Evolutionary conservation across 2,113 vertebrate genomes (phyloP).

Genomic region (Acanthisitta chloris): DNA sequence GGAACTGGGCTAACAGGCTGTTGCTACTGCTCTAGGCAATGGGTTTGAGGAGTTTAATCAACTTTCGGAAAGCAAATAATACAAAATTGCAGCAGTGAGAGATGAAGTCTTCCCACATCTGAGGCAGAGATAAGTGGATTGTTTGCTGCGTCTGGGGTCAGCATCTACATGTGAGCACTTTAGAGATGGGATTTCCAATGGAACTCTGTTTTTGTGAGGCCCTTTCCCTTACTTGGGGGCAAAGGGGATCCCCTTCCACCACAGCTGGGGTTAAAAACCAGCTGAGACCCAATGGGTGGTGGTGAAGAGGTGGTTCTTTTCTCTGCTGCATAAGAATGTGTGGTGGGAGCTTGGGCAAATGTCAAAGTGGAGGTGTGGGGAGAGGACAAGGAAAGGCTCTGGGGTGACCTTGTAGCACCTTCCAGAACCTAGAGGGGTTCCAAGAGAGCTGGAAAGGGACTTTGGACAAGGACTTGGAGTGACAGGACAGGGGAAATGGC

Average conservation of each 20-base stretch:
- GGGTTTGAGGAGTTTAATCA: neutral
- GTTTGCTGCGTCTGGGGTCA: neutral
- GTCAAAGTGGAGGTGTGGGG: neutral
- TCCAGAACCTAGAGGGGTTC: neutral
- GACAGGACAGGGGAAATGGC: too few species aligned
- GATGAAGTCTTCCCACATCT: too few species aligned
- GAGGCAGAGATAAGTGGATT: too few species aligned
- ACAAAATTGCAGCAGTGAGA: rapidly evolving
- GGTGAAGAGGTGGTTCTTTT: neutral
- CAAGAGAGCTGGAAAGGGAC: neutral
- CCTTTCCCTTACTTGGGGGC: neutral
- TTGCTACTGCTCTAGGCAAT: neutral
- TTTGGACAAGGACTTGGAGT: neutral
- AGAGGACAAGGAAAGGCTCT: neutral
- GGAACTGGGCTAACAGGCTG: neutral
- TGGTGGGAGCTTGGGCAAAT: neutral
- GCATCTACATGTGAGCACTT: neutral
- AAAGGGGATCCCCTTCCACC: neutral
- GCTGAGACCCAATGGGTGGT: rapidly evolving
- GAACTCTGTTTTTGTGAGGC: neutral
- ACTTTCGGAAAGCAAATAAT: neutral
- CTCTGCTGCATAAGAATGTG: neutral
- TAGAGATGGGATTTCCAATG: neutral
- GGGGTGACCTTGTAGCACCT: neutral
- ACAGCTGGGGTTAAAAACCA: neutral